Conservation (phyloP, 2,113 vertebrate species). For the Ctenodactylus gundi region DNA sequence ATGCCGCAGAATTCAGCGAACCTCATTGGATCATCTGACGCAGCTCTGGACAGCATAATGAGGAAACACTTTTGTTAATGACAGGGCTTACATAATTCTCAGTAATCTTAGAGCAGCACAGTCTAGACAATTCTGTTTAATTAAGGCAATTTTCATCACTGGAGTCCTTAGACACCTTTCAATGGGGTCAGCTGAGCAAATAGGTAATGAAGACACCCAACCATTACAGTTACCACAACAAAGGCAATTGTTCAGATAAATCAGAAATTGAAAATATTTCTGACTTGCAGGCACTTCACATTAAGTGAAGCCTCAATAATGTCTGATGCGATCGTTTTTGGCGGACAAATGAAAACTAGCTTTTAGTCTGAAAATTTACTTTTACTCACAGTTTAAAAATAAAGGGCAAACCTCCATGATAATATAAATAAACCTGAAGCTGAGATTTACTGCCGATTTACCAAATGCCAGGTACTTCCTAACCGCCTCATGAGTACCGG, state of each 20-base stretch:
- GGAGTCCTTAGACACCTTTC: constrained; percentile 40
- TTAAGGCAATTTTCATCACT: constrained; percentile 68
- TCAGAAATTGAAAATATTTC: constrained; percentile 52
- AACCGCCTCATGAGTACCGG: not conserved
- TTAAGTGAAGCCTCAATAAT: constrained; percentile 22
- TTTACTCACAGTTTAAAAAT: constrained; percentile 7
- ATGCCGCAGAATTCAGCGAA: not conserved
- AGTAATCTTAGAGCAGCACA: not conserved
- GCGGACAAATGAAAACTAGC: not conserved
- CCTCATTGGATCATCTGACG: not conserved
- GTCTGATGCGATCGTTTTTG: not conserved
- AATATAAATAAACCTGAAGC: not conserved
- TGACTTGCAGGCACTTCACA: not conserved
- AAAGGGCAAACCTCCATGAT: not conserved
- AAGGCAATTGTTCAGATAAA: constrained; percentile 41
- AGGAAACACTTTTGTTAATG: constrained; percentile 50
- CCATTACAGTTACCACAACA: not conserved
- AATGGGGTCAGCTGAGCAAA: constrained; percentile 49
- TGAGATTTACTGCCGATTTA: not conserved
- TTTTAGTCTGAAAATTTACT: constrained; percentile 25
- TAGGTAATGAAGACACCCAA: not conserved
- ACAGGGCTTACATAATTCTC: constrained; percentile 60
- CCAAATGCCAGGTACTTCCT: not conserved
- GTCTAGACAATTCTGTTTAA: constrained; percentile 72
- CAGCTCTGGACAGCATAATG: constrained; percentile 3